These are phyloP conservation scores for Pelecanus crispus DNA, from an alignment of 2,113 vertebrate genomes.

Conservation along the genomic window DNA sequence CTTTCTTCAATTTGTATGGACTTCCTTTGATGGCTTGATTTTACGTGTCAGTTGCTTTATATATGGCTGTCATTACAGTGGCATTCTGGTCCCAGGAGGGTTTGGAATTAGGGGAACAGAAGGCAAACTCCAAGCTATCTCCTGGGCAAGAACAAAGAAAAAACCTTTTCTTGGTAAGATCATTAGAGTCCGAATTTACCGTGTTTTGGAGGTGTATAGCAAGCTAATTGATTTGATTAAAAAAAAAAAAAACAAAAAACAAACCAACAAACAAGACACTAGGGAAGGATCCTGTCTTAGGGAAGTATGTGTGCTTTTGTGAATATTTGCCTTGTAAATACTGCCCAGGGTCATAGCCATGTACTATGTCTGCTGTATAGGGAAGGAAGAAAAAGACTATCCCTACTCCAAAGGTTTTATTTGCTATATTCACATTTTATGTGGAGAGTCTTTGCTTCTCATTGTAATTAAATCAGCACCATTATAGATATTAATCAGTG, in stretches of 20 bases:
- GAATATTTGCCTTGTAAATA: neutral
- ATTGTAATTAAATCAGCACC: neutral
- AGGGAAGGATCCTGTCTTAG: neutral
- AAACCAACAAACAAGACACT: neutral
- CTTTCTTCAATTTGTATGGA: neutral
- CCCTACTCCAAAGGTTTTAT: neutral
- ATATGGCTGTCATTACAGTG: conserved; percentile 62
- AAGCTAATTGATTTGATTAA: neutral
- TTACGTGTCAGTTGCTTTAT: neutral
- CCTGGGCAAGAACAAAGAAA: conserved; percentile 79
- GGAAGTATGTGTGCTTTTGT: neutral
- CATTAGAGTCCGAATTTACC: neutral
- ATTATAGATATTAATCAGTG: neutral
- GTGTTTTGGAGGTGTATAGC: neutral
- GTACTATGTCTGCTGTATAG: neutral
- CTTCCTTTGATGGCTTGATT: neutral
- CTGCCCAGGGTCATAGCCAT: neutral
- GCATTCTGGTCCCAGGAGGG: conserved; percentile 79
- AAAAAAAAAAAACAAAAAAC: neutral
- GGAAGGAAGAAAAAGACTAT: neutral
- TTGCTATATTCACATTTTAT: neutral
- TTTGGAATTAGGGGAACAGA: conserved; percentile 76
- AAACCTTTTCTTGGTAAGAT: conserved; percentile 80
- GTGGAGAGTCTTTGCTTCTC: neutral
- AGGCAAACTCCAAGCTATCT: conserved; percentile 79